These are phyloP conservation scores for Gymnogyps californianus DNA, from an alignment of 2,113 vertebrate species.

Conservation along the genomic window DNA sequence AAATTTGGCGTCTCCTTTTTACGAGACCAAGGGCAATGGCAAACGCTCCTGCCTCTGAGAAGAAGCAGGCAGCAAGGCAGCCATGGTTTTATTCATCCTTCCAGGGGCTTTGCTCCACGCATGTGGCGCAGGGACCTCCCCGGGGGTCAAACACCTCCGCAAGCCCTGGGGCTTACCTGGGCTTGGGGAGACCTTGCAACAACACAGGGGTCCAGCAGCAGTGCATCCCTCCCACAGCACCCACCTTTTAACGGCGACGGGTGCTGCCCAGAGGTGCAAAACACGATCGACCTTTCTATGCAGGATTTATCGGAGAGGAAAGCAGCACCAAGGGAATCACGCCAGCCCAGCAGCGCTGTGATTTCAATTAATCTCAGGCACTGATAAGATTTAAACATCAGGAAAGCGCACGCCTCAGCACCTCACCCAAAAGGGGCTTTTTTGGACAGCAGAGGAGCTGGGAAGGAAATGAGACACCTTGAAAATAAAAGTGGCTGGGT, in stretches of 20 bases:
- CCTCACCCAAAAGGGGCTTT: neutral
- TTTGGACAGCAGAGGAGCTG: neutral
- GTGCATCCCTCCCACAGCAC: neutral
- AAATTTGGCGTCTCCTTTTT: neutral
- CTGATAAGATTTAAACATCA: neutral
- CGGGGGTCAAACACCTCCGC: neutral
- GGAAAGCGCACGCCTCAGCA: neutral
- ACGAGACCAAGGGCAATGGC: neutral
- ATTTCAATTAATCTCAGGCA: neutral
- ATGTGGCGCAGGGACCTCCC: neutral
- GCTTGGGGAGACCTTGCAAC: neutral
- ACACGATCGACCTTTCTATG: rapidly evolving
- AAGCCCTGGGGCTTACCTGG: neutral
- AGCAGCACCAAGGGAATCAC: neutral
- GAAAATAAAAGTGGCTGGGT: neutral
- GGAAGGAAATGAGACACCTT: neutral
- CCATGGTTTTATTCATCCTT: neutral
- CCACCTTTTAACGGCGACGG: neutral
- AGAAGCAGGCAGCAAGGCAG: neutral
- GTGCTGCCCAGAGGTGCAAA: neutral
- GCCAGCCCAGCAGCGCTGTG: neutral
- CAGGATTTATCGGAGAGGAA: neutral
- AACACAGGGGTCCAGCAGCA: neutral
- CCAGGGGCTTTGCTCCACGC: neutral
- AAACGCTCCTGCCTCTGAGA: neutral